Evolutionary conservation across 2,113 vertebrate species (phyloP), one percentile per base, ranked within the genome.

Genomic region (Hydrolagus affinis): DNA sequence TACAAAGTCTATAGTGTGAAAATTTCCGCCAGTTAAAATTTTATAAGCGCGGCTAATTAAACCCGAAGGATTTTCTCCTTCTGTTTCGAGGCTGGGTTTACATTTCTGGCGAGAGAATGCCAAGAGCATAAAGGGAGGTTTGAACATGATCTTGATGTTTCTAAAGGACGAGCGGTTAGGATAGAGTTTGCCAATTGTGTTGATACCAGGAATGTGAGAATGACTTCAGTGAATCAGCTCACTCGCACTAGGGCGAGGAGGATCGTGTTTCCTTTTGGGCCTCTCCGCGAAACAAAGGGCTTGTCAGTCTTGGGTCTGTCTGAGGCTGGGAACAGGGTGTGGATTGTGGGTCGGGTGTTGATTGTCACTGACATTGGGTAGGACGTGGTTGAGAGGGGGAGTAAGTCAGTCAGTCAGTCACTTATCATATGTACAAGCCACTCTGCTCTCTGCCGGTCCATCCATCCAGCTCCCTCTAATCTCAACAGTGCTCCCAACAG

Each of bases 181-280:
- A 66, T 30, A 19, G 78, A 23, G 66, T 83, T 83, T 64, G 28
- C 30, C 78, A 21, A 11, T 83, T 66, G 73, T 83, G 62, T 83
- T 83, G 66, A 83, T 83, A 64, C 78, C 7, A 28, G 62, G 78
- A 68, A 83, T 83, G 78, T 83, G 78, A 83, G 60, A 83, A 66
- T 44, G 60, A 66, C 25, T 83, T 83, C 66, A 68, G 25, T 17
- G 64, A 83, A 83, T 83, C 78, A 83, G 78, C 60, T 83, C 64
- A 10, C 78, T 66, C 60, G 14, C 12, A 17, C 60, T 32, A 62
- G 17, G 62, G 62, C 62, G 11, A 6, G 44, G 28, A 83, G 62
- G 78, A 66, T 83, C 28, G 8, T 28, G 32, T 83, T 83, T 83
- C 78, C 60, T 64, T 11, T 44, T 30, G 32, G 78, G 21, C 60